Conservation (phyloP, 1,140 invertebrate genomes). For the Diploscapter pachys region DNA sequence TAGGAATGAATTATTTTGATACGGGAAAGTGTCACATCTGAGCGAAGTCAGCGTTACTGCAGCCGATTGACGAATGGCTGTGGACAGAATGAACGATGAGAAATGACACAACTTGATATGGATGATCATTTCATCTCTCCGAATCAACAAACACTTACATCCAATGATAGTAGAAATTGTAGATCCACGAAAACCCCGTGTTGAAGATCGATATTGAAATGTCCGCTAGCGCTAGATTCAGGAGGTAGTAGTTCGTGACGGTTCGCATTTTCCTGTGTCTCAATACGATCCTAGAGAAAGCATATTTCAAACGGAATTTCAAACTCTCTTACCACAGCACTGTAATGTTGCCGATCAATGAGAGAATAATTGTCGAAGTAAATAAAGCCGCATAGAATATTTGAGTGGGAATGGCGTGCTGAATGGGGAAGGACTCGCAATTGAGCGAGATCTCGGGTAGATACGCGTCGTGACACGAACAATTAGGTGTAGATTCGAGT, state of each 20-base stretch:
- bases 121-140: not conserved
- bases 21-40: no score
- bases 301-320: conserved; percentile 22
- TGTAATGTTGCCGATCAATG: conserved; percentile 43
- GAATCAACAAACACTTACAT: conserved; percentile 31
- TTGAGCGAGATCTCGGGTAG: no score
- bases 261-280: conserved; percentile 54
- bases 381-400: no score
- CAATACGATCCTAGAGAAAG: conserved; percentile 49
- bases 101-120: not conserved
- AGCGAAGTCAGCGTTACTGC: no score
- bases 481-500: no score
- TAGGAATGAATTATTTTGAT: no score
- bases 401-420: no score
- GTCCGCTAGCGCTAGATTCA: conserved; percentile 47
- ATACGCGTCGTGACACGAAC: no score
- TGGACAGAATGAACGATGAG: no score
- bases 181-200: conserved; percentile 49
- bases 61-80: no score
- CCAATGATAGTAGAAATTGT: conserved; percentile 58
- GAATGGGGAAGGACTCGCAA: no score
- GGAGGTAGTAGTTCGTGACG: conserved; percentile 54
- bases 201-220: conserved; percentile 52
- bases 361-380: no score
- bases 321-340: conserved; percentile 41